phyloP scores from a whole-genome alignment of 2,113 vertebrate species.

The Panurus biarmicus region DNA sequence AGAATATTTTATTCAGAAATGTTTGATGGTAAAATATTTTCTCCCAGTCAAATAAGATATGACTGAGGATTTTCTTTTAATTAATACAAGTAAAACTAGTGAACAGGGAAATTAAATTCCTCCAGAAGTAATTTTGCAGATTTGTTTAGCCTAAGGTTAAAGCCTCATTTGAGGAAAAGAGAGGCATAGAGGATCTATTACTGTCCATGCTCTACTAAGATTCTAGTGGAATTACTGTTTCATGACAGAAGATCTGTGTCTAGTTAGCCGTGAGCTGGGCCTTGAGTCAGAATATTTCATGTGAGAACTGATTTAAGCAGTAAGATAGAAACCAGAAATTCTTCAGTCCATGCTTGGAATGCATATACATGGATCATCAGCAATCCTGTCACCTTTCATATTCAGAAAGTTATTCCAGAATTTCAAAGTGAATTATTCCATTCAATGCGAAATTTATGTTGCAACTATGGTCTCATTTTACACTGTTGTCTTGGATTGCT shows the following conservation, averaged over 20 bases:
- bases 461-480: not conserved
- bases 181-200: not conserved
- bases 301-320: not conserved
- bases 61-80: slow-evolving; percentile 25
- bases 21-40: not conserved
- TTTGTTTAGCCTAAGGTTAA: not conserved
- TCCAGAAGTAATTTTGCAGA: slow-evolving; percentile 19
- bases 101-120: slow-evolving; percentile 55
- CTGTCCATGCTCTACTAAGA: not conserved
- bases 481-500: not conserved
- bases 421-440: not conserved
- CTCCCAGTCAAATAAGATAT: not conserved
- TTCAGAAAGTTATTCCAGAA: not conserved
- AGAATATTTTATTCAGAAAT: not conserved
- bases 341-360: not conserved
- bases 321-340: not conserved
- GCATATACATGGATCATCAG: fast-evolving
- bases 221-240: not conserved
- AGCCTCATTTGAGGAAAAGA: not conserved
- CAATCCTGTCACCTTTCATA: not conserved
- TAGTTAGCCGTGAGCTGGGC: not conserved
- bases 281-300: not conserved
- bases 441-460: not conserved
- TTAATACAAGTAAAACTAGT: slow-evolving; percentile 46
- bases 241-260: not conserved